Evolutionary conservation across 2,113 vertebrate species (phyloP), one percentile per base, ranked within the genome.

Genomic region (Ardeotis arabs): DNA sequence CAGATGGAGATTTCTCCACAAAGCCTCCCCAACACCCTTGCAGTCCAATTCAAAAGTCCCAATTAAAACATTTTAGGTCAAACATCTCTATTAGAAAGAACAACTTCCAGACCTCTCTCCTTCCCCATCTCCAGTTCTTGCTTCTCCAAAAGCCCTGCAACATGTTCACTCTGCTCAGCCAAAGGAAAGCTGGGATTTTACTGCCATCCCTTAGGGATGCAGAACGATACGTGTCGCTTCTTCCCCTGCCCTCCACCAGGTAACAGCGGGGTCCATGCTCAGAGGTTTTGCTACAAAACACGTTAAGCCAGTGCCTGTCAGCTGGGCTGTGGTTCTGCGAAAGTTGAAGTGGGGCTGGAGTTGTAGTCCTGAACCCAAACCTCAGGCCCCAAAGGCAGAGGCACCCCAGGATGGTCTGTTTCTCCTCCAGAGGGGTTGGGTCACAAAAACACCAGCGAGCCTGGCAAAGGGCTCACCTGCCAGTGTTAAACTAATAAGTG

Each of bases 401-500:
- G 33, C 64, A 60, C 24, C 14, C 10, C 2, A 44, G 53, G 63
- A 86, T 53, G 59, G 16, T 90, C 76, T 75, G 64, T 64, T 90
- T 88, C 67, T 81, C 78, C 66, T 56, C 44, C 49, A n/a, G 44
- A 55, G 49, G 3, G 31, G 47, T 12, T 58, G 84, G 94, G 94
- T 93, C 94, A 93, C 64, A 27, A 19, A 84, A 66, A 31, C 69
- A 56, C 45, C 58, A 35, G 72, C 1, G 5, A 85, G 83, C 55
- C 82, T 62, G 35, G 78, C 90, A 73, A 73, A 90, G 63, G 55
- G 72, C 62, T 98, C 97, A 97, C 98, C 98, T 98, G 97, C 93
- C 33, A 77, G 97, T 97, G 96, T 98, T 97, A 97, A 97, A 96
- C 96, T 95, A 92, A 96, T 74, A 68, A 96, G 95, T 75, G 87